A percentile compares a stretch with the other conserved stretches of the same genome.
Conservation (phyloP, 64 coral and sea anemone species). For the Porites australiensis region DNA sequence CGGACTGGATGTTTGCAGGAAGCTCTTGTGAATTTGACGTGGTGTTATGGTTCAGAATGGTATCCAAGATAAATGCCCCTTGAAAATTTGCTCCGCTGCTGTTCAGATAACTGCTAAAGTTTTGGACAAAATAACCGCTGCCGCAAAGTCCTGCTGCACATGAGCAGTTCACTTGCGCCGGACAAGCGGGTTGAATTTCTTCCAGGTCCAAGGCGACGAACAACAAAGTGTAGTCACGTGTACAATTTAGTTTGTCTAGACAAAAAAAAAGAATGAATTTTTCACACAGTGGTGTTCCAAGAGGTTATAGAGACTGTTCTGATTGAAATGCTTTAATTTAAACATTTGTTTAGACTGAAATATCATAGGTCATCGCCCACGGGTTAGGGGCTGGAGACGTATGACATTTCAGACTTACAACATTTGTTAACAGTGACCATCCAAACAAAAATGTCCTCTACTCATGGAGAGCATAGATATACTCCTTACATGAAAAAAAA, state of each 20-base stretch:
- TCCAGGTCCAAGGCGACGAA: slow-evolving; percentile 68
- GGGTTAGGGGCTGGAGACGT: too few species aligned
- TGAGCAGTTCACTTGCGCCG: not conserved
- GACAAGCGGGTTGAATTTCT: not conserved
- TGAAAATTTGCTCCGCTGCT: slow-evolving; percentile 31
- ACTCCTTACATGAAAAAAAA: too few species aligned
- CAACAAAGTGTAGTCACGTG: not conserved
- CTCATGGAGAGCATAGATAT: too few species aligned
- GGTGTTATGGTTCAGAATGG: slow-evolving; percentile 78
- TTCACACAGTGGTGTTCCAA: not conserved
- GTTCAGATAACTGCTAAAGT: slow-evolving; percentile 62
- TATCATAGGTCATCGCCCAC: too few species aligned
- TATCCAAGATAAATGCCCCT: slow-evolving; percentile 71
- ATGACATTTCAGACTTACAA: too few species aligned
- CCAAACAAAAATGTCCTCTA: too few species aligned
- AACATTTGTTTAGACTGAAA: too few species aligned
- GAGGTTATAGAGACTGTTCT: too few species aligned
- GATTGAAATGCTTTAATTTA: too few species aligned
- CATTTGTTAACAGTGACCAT: too few species aligned
- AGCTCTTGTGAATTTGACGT: slow-evolving; percentile 62
- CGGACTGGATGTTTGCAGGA: not conserved
- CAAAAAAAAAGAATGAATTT: not conserved
- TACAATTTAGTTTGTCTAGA: slow-evolving; percentile 18
- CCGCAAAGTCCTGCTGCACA: slow-evolving; percentile 11
- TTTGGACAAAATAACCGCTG: slow-evolving; percentile 59